Evolutionary conservation across 2,113 vertebrate species (phyloP).

Genomic region (Odocoileus virginianus): DNA sequence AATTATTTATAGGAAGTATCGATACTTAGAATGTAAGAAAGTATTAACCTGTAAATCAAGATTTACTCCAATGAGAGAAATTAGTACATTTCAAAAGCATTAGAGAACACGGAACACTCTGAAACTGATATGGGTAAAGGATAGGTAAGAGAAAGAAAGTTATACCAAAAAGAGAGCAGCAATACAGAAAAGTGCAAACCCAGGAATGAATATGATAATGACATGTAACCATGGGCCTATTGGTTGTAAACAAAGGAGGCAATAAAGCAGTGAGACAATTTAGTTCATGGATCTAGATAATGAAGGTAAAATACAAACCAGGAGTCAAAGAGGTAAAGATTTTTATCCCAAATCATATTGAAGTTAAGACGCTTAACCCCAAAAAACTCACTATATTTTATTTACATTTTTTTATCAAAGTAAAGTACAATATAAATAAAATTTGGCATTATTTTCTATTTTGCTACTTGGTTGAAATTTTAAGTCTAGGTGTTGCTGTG

Average conservation of each 20-base stretch:
- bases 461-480: neutral
- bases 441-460: neutral
- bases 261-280: neutral
- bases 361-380: neutral
- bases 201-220: neutral
- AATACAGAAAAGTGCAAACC: neutral
- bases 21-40: neutral
- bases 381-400: neutral
- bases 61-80: neutral
- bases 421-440: neutral
- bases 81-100: neutral
- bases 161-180: neutral
- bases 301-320: neutral
- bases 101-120: neutral
- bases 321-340: neutral
- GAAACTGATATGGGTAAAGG: neutral
- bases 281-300: neutral
- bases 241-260: neutral
- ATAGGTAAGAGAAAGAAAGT: neutral
- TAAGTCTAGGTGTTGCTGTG: neutral
- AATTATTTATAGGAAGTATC: neutral
- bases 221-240: neutral
- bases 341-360: neutral
- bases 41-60: neutral
- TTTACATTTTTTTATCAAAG: neutral